Conservation (phyloP, 1,140 invertebrate species). For the Notospermus geniculatus region DNA sequence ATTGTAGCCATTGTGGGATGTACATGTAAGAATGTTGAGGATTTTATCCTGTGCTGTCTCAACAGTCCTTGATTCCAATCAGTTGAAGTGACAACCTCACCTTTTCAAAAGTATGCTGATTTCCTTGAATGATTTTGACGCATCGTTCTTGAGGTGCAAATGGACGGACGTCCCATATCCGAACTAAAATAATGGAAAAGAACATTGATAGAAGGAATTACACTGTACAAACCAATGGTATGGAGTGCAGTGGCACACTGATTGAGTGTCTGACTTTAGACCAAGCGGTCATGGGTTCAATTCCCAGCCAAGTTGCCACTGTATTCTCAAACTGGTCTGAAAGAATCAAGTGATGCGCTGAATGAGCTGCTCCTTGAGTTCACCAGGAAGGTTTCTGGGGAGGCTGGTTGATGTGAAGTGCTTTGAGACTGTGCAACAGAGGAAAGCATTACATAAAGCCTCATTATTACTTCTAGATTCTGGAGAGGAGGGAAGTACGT, state of each 20-base stretch:
- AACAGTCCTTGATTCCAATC: too few relatives aligned
- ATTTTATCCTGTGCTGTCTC: too few relatives aligned
- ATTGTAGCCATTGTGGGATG: too few relatives aligned
- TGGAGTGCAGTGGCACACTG: background rate
- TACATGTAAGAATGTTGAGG: too few relatives aligned
- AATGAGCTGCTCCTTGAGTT: too few relatives aligned
- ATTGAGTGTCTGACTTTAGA: background rate
- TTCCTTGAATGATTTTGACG: slow-evolving; percentile 87
- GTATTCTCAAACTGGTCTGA: too few relatives aligned
- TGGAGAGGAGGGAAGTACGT: slow-evolving; percentile 1
- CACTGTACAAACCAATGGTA: slow-evolving; percentile 8
- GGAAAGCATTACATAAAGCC: too few relatives aligned
- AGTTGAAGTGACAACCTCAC: too few relatives aligned
- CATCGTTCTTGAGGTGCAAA: slow-evolving; percentile 84
- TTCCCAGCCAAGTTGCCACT: too few relatives aligned
- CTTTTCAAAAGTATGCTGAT: slow-evolving; percentile 98
- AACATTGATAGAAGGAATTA: background rate
- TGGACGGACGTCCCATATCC: slow-evolving; percentile 71
- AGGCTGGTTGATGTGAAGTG: background rate
- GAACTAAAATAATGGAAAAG: slow-evolving; percentile 44
- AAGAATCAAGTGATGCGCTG: too few relatives aligned
- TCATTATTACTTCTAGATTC: too few relatives aligned
- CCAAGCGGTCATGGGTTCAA: background rate
- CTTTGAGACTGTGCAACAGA: too few relatives aligned
- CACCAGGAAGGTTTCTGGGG: background rate